These are phyloP conservation scores for Denticeps clupeoides DNA, from an alignment of 2,797 vertebrate species.

Conservation along the genomic window DNA sequence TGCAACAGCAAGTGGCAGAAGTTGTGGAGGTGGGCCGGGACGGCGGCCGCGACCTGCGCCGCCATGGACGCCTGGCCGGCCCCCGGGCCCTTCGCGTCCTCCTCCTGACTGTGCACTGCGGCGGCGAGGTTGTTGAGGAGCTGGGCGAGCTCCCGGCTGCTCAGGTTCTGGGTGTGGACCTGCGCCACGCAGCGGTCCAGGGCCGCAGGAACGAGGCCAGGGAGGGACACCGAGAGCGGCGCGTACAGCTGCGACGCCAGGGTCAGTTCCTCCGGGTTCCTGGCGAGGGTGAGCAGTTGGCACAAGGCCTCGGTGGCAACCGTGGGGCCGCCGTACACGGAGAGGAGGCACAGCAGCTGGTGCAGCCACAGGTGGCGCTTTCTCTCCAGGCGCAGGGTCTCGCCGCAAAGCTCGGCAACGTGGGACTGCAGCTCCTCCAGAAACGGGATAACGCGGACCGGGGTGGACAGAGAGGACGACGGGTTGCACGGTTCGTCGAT, in stretches of 20 bases:
- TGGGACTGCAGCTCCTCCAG: slow-evolving; percentile 74
- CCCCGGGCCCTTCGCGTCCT: slow-evolving; percentile 39
- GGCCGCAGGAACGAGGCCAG: slow-evolving; percentile 65
- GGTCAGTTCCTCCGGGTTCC: slow-evolving; percentile 75
- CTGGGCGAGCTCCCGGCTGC: slow-evolving; percentile 61
- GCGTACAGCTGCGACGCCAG: slow-evolving; percentile 76
- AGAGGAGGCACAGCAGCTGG: slow-evolving; percentile 77
- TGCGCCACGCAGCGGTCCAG: slow-evolving; percentile 72
- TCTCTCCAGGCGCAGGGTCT: slow-evolving; percentile 75
- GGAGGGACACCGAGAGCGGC: slow-evolving; percentile 70
- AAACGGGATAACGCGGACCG: slow-evolving; percentile 68
- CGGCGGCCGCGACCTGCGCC: slow-evolving; percentile 57
- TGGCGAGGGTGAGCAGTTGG: slow-evolving; percentile 72
- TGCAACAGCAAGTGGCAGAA: slow-evolving; percentile 76
- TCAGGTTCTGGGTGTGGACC: slow-evolving; percentile 72
- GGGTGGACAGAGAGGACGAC: slow-evolving; percentile 14
- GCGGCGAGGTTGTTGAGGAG: slow-evolving; percentile 73
- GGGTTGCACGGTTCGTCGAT: slow-evolving; percentile 33
- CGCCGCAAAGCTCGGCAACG: slow-evolving; percentile 71
- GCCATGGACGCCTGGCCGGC: slow-evolving; percentile 60
- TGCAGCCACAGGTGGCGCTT: slow-evolving; percentile 88
- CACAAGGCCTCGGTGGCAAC: slow-evolving; percentile 78
- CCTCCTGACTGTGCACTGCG: slow-evolving; percentile 66
- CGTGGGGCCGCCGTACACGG: slow-evolving; percentile 72
- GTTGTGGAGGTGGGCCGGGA: slow-evolving; percentile 71